Evolutionary conservation across 2,888 invertebrate genomes (phyloP), one percentile per base, ranked within the genome.

Genomic region (Cheilosia pagana): DNA sequence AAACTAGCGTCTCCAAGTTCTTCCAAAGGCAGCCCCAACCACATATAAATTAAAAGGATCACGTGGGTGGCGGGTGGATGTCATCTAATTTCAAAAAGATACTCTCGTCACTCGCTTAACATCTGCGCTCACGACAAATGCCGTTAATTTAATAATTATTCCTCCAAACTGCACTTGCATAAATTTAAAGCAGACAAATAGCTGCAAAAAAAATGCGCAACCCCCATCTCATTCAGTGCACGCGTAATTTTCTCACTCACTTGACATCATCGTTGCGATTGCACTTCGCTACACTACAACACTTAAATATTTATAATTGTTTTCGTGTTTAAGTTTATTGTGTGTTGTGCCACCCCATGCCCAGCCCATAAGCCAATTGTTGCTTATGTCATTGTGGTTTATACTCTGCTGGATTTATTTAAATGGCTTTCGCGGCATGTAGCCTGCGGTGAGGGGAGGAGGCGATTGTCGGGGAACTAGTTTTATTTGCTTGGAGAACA

Each of bases 321-420:
- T 41, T 59, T 12, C 31, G 5, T 31, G 55, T 3, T 23, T 16
- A 5, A 19, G 14, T 43, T 25, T 28, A 35, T 52, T 35, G 8
- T 16, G 41, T 23, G 25, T 19, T 39, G 19, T 8, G 7, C 16
- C 6, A 65, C 25, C 16, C n/a, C n/a, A 43, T 19, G 28, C 62
- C 60, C 43, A 60, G 28, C 62, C 60, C 43, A 60, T 60, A 45
- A 48, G 41, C 41, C n/a, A 52, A 60, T 48, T 39, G 55, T 60
- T 62, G 60, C 60, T 77, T 77, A 60, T 77, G 70, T 70, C 60
- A 63, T 63, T 12, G 12, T 35, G 70, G 31, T 39, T 63, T 43
- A 62, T 25, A 52, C 23, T 25, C 39, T 2, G 35, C 52, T 65
- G 39, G 65, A 63, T 45, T 35, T n/a, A n/a, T 2, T 35, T 6